Conservation (phyloP, 2,888 invertebrate genomes). For the Galerucella nymphaeae region DNA sequence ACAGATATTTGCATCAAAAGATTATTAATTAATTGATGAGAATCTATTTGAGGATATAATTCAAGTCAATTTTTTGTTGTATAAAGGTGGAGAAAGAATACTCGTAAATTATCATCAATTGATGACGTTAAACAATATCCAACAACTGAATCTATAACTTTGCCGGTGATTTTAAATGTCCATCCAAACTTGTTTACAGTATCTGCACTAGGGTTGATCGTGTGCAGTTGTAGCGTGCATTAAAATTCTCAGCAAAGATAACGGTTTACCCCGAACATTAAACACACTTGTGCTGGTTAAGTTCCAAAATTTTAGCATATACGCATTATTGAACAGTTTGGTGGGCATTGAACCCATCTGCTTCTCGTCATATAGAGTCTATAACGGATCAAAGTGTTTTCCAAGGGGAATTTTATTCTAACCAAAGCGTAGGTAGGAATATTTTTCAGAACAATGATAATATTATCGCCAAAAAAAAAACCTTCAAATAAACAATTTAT, state of each 20-base stretch:
- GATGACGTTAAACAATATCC: no score
- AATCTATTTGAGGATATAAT: no score
- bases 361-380: constrained; percentile 26
- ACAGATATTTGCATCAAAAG: no score
- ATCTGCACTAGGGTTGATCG: not conserved
- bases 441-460: not conserved
- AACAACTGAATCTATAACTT: no score
- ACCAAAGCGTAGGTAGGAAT: not conserved
- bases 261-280: constrained; percentile 38
- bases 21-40: no score
- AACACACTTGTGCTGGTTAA: constrained; percentile 38
- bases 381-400: constrained; percentile 10
- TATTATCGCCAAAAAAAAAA: no score
- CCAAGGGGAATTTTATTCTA: not conserved
- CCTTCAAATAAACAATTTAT: no score
- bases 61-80: no score
- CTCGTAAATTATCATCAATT: no score
- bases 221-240: constrained; percentile 19
- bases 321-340: constrained; percentile 42
- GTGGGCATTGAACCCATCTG: constrained; percentile 37
- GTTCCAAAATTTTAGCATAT: constrained; percentile 35
- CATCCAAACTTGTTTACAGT: not conserved
- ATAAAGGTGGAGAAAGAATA: no score
- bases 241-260: constrained; percentile 26
- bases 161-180: not conserved